These are phyloP conservation scores for Temnothorax longispinosus DNA, from an alignment of 1,140 invertebrate genomes.

Conservation along the genomic window DNA sequence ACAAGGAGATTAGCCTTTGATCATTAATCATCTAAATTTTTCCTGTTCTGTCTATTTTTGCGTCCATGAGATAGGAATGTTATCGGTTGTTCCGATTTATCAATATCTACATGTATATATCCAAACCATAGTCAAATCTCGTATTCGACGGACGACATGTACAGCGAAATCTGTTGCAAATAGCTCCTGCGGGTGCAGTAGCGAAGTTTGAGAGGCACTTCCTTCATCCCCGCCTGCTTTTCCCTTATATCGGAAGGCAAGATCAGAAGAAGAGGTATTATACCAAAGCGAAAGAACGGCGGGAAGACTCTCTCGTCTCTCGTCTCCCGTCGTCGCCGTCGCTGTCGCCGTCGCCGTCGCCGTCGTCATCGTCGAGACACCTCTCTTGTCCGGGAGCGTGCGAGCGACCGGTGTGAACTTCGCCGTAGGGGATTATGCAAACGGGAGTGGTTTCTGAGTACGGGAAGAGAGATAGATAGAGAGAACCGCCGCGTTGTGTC, in stretches of 20 bases:
- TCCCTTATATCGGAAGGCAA: conserved; percentile 31
- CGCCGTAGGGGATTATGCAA: conserved; percentile 77
- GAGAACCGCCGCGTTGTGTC: conserved; percentile 48
- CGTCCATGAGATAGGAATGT: neutral
- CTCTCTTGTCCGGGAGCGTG: conserved; percentile 67
- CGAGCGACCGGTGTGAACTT: conserved; percentile 76
- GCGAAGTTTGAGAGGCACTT: conserved; percentile 49
- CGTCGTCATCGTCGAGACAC: conserved; percentile 39
- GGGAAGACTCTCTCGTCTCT: conserved; percentile 43
- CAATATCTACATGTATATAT: neutral
- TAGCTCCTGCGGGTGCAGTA: conserved; percentile 23
- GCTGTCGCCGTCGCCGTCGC: conserved; percentile 31
- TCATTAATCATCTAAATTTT: neutral
- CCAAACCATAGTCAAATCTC: conserved; percentile 27
- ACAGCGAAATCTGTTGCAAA: conserved; percentile 51
- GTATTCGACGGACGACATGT: conserved; percentile 35
- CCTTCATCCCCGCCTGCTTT: conserved; percentile 13
- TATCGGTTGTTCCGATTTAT: neutral
- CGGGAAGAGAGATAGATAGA: conserved; percentile 53
- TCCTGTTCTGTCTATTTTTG: neutral
- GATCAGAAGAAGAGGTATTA: conserved; percentile 53
- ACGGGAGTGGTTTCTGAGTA: conserved; percentile 67
- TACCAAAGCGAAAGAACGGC: conserved; percentile 56
- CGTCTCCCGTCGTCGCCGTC: conserved; percentile 17
- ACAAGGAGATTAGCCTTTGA: neutral